phyloP scores from a whole-genome alignment of 2,113 vertebrate genomes.

The Lagopus muta region DNA sequence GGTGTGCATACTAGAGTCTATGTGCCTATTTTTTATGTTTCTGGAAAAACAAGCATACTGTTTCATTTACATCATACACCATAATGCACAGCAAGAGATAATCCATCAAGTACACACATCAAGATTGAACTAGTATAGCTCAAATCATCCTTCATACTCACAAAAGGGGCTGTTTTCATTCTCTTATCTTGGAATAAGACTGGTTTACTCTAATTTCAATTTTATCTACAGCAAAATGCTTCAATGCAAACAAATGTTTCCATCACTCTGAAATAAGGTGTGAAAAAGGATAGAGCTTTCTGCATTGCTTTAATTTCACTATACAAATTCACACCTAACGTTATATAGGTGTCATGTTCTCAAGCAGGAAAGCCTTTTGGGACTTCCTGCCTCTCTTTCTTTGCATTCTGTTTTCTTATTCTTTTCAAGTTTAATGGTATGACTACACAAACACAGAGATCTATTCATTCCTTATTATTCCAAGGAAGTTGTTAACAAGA shows the following conservation, averaged over 20 bases:
- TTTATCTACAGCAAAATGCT: neutral
- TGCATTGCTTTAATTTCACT: neutral
- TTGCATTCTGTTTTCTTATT: slow-evolving; percentile 25
- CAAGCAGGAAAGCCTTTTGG: slow-evolving; percentile 14
- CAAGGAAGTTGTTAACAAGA: slow-evolving; percentile 68
- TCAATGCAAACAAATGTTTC: neutral
- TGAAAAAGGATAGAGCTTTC: neutral
- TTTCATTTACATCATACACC: neutral
- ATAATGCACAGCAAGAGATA: neutral
- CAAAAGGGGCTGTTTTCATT: neutral
- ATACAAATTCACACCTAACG: neutral
- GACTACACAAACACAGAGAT: slow-evolving; percentile 41
- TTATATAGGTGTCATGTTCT: neutral
- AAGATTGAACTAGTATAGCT: neutral
- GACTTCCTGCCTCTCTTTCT: neutral
- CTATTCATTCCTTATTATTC: slow-evolving; percentile 62
- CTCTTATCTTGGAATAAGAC: neutral
- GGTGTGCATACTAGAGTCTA: neutral
- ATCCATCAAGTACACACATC: accelerated
- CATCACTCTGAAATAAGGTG: neutral
- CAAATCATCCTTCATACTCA: neutral
- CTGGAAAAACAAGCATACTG: accelerated
- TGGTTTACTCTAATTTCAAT: neutral
- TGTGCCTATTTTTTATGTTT: neutral
- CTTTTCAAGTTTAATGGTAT: slow-evolving; percentile 27